phyloP scores from a whole-genome alignment of 2,113 vertebrate species.

The Lepisosteus oculatus region DNA sequence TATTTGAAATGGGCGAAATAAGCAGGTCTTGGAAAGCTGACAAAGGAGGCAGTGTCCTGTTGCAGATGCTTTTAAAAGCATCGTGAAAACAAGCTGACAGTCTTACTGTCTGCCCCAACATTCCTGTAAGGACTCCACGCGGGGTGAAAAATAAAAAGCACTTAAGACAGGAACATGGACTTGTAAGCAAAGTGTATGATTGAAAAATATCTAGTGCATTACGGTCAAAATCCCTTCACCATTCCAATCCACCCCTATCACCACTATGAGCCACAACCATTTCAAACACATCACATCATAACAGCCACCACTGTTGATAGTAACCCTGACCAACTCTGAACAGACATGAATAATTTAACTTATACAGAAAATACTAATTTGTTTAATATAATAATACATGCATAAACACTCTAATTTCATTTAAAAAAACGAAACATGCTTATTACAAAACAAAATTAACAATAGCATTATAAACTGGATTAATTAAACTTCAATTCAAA shows the following conservation, averaged over 20 bases:
- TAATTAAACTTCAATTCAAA: too few species aligned
- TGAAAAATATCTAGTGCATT: too few species aligned
- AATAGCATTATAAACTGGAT: not conserved
- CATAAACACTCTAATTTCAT: not conserved
- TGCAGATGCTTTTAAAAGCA: slow-evolving; percentile 17
- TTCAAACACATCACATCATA: not conserved
- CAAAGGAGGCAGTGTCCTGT: slow-evolving; percentile 32
- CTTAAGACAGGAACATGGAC: too few species aligned
- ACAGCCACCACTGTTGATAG: too few species aligned
- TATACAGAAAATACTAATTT: too few species aligned
- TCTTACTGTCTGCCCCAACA: not conserved
- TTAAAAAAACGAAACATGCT: not conserved
- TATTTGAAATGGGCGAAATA: slow-evolving; percentile 27
- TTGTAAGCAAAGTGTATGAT: too few species aligned
- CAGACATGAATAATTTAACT: too few species aligned
- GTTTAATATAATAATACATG: too few species aligned
- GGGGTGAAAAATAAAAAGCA: not conserved
- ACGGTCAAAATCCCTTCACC: too few species aligned
- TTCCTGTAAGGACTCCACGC: not conserved
- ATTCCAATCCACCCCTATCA: not conserved
- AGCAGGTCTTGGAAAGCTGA: slow-evolving; percentile 26
- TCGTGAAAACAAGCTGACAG: slow-evolving; percentile 19
- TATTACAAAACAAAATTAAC: not conserved
- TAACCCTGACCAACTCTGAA: too few species aligned
- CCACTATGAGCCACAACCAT: not conserved